Percentiles rank a stretch among this genome's conserved stretches.
Evolutionary conservation across 2,113 vertebrate genomes (phyloP).

Genomic region (Catharus minimus): DNA sequence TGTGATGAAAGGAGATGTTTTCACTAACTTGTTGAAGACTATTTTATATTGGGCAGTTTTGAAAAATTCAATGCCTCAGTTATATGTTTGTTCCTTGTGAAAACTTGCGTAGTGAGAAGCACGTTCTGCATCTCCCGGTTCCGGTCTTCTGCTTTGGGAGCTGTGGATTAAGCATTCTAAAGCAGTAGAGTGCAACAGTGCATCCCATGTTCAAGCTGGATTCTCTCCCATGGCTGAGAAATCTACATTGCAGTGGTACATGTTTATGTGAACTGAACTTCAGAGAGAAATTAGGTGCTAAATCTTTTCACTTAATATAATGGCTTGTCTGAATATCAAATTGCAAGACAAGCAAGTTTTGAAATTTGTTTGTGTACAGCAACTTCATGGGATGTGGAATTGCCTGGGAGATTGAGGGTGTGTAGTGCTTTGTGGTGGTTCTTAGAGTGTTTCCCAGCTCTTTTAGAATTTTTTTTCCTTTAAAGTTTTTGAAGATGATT

Average conservation of each 20-base stretch:
- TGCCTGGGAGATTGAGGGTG: not conserved
- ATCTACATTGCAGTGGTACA: not conserved
- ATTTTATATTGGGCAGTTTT: not conserved
- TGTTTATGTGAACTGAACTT: not conserved
- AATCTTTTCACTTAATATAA: not conserved
- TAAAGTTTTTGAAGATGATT: not conserved
- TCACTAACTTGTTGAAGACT: not conserved
- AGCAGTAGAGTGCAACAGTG: not conserved
- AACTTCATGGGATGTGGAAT: not conserved
- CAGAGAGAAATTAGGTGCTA: not conserved
- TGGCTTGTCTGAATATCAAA: not conserved
- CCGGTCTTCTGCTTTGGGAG: not conserved
- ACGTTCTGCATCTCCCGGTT: not conserved
- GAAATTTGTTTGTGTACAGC: not conserved
- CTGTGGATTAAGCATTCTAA: not conserved
- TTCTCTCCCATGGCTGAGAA: not conserved
- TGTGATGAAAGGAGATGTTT: not conserved
- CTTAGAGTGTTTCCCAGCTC: not conserved
- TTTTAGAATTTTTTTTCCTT: not conserved
- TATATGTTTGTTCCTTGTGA: not conserved
- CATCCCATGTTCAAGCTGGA: fast-evolving
- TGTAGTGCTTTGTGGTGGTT: not conserved
- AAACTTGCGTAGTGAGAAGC: not conserved
- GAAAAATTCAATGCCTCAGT: not conserved
- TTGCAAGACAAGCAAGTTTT: not conserved